phyloP scores from a whole-genome alignment of 1,140 invertebrate genomes.

The Drosophila sproati region DNA sequence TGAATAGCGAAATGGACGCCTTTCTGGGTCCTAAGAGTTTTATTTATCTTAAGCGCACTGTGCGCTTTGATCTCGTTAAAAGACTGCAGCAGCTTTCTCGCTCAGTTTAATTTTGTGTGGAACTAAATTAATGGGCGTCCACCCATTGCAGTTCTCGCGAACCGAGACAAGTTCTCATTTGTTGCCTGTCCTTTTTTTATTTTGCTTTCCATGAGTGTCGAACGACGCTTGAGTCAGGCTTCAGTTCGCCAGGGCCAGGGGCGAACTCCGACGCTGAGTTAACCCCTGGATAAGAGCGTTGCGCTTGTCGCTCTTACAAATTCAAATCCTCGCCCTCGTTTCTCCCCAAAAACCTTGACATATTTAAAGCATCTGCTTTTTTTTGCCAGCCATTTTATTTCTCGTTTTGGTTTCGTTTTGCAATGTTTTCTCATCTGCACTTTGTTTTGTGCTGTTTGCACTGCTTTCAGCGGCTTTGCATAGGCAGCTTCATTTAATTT shows the following conservation, averaged over 20 bases:
- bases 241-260: conserved; percentile 25
- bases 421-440: conserved; percentile 9
- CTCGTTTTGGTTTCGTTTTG: background rate
- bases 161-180: conserved; percentile 54
- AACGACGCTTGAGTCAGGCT: conserved; percentile 29
- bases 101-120: conserved; percentile 61
- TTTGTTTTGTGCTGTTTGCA: conserved; percentile 17
- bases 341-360: conserved; percentile 64
- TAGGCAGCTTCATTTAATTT: conserved; percentile 51
- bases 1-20: conserved; percentile 1
- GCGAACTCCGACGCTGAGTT: conserved; percentile 47
- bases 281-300: conserved; percentile 58
- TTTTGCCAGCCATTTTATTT: conserved; percentile 19
- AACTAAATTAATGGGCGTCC: conserved; percentile 74
- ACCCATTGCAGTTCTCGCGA: conserved; percentile 55
- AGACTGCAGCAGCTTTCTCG: conserved; percentile 33
- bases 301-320: conserved; percentile 34
- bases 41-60: background rate
- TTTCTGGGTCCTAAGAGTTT: background rate
- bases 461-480: conserved; percentile 43
- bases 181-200: conserved; percentile 53
- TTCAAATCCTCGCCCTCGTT: conserved; percentile 58
- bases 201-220: conserved; percentile 29
- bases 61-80: conserved; percentile 58
- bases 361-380: conserved; percentile 54